Conservation (phyloP, 2,888 invertebrate species). For the Coenonympha glycerion region DNA sequence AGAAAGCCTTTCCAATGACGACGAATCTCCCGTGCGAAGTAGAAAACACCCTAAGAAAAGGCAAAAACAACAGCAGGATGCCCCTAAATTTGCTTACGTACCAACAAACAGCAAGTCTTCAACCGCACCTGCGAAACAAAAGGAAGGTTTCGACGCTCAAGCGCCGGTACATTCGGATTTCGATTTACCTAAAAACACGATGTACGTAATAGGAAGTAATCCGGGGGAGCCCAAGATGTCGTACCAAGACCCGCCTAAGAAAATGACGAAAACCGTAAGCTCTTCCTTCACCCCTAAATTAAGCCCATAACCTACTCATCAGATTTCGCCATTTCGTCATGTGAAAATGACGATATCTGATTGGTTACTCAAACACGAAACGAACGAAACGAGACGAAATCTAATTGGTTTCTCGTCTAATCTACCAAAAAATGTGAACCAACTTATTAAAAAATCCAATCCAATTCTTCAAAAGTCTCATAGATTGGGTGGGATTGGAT, state of each 20-base stretch:
- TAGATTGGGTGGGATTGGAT: too few species aligned
- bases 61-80: constrained; percentile 39
- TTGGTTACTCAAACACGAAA: too few species aligned
- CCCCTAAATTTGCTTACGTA: constrained; percentile 46
- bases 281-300: background rate
- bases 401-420: too few species aligned
- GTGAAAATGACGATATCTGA: too few species aligned
- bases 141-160: constrained; percentile 48
- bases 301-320: too few species aligned
- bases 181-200: constrained; percentile 64
- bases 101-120: constrained; percentile 67
- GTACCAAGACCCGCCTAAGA: constrained; percentile 64
- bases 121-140: constrained; percentile 51
- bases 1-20: constrained; percentile 66
- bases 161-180: constrained; percentile 58
- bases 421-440: too few species aligned
- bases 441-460: too few species aligned
- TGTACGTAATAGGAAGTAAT: constrained; percentile 66
- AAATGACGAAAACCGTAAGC: constrained; percentile 65
- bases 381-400: too few species aligned
- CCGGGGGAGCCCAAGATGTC: constrained; percentile 70
- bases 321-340: too few species aligned
- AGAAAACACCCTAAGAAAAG: constrained; percentile 44
- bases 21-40: constrained; percentile 48
- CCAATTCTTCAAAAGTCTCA: too few species aligned